phyloP scores from a whole-genome alignment of 2,888 invertebrate genomes.

The Cephus rjabovi region DNA sequence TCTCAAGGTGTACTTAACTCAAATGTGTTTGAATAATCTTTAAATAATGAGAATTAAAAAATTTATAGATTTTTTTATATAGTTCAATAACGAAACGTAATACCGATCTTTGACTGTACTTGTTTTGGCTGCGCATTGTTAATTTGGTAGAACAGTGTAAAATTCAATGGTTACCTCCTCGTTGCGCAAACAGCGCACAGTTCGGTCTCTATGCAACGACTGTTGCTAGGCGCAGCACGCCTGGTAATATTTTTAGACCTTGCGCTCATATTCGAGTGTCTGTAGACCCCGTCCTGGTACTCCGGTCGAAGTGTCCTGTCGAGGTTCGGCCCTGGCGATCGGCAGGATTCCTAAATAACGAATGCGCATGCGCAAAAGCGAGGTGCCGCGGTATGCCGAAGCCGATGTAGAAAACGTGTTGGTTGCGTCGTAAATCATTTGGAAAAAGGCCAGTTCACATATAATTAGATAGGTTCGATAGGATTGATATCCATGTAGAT shows the following conservation, averaged over 20 bases:
- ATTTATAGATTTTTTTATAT: not conserved
- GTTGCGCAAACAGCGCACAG: slow-evolving; percentile 50
- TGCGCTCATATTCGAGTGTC: slow-evolving; percentile 43
- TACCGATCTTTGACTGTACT: not conserved
- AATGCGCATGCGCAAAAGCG: not conserved
- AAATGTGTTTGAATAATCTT: not conserved
- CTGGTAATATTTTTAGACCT: slow-evolving; percentile 55
- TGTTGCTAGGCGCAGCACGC: slow-evolving; percentile 59
- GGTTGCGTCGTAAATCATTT: not conserved
- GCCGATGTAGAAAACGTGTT: not conserved
- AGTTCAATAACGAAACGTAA: not conserved
- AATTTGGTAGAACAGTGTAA: not conserved
- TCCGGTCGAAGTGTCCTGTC: not conserved
- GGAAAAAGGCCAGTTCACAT: not conserved
- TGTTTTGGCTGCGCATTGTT: not conserved
- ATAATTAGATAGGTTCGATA: not conserved
- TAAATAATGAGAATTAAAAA: not conserved
- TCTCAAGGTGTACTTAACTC: not conserved
- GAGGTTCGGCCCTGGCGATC: not conserved
- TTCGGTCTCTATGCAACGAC: slow-evolving; percentile 55
- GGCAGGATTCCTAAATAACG: slow-evolving; percentile 3
- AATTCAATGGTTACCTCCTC: slow-evolving; percentile 31
- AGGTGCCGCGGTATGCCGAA: not conserved
- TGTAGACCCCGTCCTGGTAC: not conserved
- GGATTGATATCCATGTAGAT: not conserved